Evolutionary conservation across 2,113 vertebrate genomes (phyloP).

Genomic region (human (Homo sapiens)): DNA sequence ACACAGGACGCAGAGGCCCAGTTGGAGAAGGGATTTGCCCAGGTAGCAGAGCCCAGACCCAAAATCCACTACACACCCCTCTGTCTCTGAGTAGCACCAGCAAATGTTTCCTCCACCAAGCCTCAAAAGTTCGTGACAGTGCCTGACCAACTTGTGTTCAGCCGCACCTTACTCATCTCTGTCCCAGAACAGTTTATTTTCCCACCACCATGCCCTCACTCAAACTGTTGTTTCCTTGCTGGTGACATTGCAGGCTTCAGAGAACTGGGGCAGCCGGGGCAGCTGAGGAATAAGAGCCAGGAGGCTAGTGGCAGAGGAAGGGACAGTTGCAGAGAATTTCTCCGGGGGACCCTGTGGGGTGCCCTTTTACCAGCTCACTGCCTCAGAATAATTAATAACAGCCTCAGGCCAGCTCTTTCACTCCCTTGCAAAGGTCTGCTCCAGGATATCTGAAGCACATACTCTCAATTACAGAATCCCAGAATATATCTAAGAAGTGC

Average conservation of each 20-base stretch:
- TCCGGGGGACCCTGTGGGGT: not conserved
- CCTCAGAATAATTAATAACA: not conserved
- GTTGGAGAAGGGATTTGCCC: not conserved
- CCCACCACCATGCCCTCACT: not conserved
- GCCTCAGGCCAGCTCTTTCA: not conserved
- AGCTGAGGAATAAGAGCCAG: not conserved
- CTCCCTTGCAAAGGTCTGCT: slow-evolving; percentile 10
- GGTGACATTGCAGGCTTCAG: not conserved
- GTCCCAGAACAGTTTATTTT: not conserved
- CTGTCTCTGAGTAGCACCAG: not conserved
- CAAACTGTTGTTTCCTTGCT: not conserved
- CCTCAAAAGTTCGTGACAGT: not conserved
- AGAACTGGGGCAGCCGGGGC: not conserved
- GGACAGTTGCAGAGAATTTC: not conserved
- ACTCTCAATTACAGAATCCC: not conserved
- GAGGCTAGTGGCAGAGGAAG: not conserved
- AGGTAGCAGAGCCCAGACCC: not conserved
- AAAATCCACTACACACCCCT: not conserved
- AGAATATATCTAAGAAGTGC: not conserved
- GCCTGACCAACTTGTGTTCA: not conserved
- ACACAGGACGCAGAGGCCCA: not conserved
- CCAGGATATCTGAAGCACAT: not conserved
- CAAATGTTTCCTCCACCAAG: not conserved
- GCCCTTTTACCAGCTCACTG: not conserved
- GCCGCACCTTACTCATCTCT: not conserved